These are phyloP conservation scores for Lanius ludovicianus DNA, from an alignment of 2,113 vertebrate species.

Conservation along the genomic window DNA sequence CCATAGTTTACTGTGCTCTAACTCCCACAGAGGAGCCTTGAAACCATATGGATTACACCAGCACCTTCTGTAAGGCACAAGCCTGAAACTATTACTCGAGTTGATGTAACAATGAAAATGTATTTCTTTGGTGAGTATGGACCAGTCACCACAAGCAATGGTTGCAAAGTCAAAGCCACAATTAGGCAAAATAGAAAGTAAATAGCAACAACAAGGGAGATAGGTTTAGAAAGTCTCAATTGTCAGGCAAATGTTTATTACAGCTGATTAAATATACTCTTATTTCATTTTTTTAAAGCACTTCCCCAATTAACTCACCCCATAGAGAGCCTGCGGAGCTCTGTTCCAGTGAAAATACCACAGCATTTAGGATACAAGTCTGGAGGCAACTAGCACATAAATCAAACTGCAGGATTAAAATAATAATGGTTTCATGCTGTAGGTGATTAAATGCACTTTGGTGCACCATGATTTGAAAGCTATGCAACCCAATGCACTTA, in stretches of 20 bases:
- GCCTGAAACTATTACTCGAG: neutral
- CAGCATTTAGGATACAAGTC: constrained; percentile 29
- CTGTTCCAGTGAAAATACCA: constrained; percentile 51
- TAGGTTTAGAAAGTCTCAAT: neutral
- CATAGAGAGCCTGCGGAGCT: constrained; percentile 30
- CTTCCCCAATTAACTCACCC: constrained; percentile 56
- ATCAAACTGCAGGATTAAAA: constrained; percentile 47
- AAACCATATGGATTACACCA: neutral
- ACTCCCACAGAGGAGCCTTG: neutral
- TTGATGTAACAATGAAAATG: neutral
- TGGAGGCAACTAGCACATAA: constrained; percentile 29
- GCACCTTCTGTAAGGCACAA: neutral
- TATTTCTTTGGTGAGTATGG: neutral
- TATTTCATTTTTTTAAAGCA: constrained; percentile 12
- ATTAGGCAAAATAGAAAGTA: constrained; percentile 21
- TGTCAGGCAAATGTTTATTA: constrained; percentile 11
- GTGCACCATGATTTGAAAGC: constrained; percentile 26
- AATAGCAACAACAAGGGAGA: neutral
- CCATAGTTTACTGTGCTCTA: neutral
- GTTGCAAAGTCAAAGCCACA: constrained; percentile 26
- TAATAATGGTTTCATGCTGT: constrained; percentile 55
- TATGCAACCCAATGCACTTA: constrained; percentile 14
- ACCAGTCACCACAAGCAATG: constrained; percentile 13
- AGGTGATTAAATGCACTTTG: constrained; percentile 40
- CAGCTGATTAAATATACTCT: constrained; percentile 3